Conservation (phyloP, 2,113 vertebrate genomes). For the Microtus oregoni region DNA sequence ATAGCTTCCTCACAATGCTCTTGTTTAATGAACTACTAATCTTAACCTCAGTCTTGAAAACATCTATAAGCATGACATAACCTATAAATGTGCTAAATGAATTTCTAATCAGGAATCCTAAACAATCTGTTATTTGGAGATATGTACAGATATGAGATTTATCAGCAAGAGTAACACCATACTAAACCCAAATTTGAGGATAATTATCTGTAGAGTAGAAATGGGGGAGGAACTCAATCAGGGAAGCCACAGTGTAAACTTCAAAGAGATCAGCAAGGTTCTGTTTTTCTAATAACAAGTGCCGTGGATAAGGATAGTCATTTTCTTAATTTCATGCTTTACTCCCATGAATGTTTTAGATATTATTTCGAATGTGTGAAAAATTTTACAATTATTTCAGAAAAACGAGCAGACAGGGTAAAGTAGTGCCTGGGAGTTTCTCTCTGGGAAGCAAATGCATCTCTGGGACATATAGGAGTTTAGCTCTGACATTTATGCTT, state of each 20-base stretch:
- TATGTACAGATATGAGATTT: neutral
- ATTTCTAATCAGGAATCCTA: neutral
- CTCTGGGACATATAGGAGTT: neutral
- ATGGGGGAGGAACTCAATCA: neutral
- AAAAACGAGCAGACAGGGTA: neutral
- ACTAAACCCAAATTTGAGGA: neutral
- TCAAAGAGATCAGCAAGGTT: neutral
- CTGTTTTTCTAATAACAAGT: neutral
- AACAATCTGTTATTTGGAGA: neutral
- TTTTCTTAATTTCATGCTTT: slow-evolving; percentile 48
- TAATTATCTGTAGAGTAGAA: neutral
- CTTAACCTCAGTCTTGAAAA: neutral
- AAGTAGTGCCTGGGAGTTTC: neutral
- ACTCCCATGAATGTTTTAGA: neutral
- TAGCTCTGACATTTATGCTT: neutral
- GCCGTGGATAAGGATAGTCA: neutral
- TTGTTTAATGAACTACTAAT: neutral
- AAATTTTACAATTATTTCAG: neutral
- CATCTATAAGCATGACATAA: neutral
- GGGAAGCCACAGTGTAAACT: neutral
- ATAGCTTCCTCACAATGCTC: neutral
- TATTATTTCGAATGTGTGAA: slow-evolving; percentile 32
- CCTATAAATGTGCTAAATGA: neutral
- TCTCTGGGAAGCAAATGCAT: neutral
- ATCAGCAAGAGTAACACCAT: neutral